Percentiles rank a stretch among this genome's conserved stretches.
Conservation (phyloP, 2,113 vertebrate genomes). For the Psettodes erumei region DNA sequence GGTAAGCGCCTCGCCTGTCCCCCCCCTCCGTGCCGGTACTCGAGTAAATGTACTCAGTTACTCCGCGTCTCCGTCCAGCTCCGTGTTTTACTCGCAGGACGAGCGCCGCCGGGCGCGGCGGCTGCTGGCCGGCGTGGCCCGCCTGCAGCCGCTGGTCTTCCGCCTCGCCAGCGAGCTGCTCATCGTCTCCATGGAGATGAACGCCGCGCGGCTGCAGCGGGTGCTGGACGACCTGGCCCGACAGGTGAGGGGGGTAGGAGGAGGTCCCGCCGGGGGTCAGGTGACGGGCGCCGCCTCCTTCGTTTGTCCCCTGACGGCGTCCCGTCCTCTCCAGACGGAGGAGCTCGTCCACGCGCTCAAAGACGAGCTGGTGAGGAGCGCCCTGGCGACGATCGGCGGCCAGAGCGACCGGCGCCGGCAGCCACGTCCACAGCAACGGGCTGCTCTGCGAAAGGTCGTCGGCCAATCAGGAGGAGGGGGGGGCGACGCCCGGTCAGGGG, state of each 20-base stretch:
- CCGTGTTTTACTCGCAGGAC: conserved; percentile 28
- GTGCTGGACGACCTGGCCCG: conserved; percentile 38
- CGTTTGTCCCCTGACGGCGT: not conserved
- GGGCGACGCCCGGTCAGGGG: conserved; percentile 61
- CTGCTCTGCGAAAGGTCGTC: conserved; percentile 30
- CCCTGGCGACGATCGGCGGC: conserved; percentile 86
- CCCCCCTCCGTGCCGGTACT: no score
- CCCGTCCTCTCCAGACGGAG: conserved; percentile 81
- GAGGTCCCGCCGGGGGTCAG: no score
- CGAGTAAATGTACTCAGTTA: not conserved
- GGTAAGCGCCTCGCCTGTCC: not conserved
- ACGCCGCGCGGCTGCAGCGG: conserved; percentile 18
- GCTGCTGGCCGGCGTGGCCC: conserved; percentile 56
- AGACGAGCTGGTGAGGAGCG: conserved; percentile 89
- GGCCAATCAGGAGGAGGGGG: conserved; percentile 65
- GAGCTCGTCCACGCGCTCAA: conserved; percentile 90
- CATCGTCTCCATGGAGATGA: conserved; percentile 50
- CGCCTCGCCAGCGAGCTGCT: conserved; percentile 71
- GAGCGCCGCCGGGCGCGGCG: conserved; percentile 60
- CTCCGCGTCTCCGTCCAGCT: conserved; percentile 15
- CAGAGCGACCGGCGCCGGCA: conserved; percentile 70
- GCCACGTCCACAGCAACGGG: conserved; percentile 75
- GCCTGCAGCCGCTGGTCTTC: conserved; percentile 71
- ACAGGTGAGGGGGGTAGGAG: conserved; percentile 37
- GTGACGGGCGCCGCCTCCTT: no score